Percentiles rank a stretch among this genome's conserved stretches.
Evolutionary conservation across 2,888 invertebrate genomes (phyloP).

Genomic region (Trichopoda pennipes): DNA sequence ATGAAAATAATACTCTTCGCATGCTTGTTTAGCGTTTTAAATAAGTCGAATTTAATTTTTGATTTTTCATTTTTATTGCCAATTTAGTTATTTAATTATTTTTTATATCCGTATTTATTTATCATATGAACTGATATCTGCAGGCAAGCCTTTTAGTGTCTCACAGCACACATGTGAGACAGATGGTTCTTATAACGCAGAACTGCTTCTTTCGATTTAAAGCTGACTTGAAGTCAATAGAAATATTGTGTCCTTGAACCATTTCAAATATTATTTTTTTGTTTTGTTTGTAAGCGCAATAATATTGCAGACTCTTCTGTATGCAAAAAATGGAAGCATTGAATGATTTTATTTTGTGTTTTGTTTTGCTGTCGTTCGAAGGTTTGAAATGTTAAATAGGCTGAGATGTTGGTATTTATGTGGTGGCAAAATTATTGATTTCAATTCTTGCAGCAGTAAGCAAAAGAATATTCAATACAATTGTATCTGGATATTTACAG

Average conservation of each 20-base stretch:
- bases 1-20: too few relatives aligned
- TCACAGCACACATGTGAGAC: background rate
- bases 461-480: slow-evolving; percentile 3
- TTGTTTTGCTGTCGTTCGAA: slow-evolving; percentile 3
- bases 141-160: too few relatives aligned
- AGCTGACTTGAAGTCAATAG: slow-evolving; percentile 13
- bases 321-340: slow-evolving; percentile 13
- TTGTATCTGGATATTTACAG: background rate
- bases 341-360: slow-evolving; percentile 6
- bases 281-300: background rate
- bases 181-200: background rate
- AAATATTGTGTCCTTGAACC: slow-evolving; percentile 31
- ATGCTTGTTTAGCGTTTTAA: too few relatives aligned
- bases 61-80: too few relatives aligned
- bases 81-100: too few relatives aligned
- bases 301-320: background rate
- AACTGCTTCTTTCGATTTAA: slow-evolving; percentile 12
- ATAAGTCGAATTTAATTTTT: too few relatives aligned
- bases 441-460: background rate
- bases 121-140: too few relatives aligned
- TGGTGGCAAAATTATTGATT: background rate
- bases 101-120: too few relatives aligned
- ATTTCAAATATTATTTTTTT: slow-evolving; percentile 33
- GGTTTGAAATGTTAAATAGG: background rate
- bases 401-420: background rate